phyloP scores from a whole-genome alignment of 1,140 invertebrate species.

The Venturia canescens region DNA sequence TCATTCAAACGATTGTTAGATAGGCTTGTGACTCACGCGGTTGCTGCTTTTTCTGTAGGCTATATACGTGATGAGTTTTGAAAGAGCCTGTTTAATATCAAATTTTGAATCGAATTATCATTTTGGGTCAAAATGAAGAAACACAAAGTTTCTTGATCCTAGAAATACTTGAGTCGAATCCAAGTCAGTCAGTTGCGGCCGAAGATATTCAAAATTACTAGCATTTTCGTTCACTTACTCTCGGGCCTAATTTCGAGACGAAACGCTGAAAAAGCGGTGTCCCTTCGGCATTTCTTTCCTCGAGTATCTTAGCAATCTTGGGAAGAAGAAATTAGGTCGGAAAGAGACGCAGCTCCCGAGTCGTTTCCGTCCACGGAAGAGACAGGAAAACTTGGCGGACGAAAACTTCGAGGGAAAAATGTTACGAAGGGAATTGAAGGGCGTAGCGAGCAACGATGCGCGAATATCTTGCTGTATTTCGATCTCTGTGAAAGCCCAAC shows the following conservation, averaged over 20 bases:
- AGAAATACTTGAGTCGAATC: not conserved
- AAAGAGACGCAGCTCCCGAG: not conserved
- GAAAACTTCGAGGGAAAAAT: not conserved
- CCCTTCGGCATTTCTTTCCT: not conserved
- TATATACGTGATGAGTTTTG: not conserved
- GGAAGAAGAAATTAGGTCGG: not conserved
- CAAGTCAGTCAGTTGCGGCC: not conserved
- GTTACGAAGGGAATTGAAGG: not conserved
- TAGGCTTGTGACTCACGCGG: too few relatives aligned
- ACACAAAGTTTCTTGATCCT: not conserved
- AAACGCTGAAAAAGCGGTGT: not conserved
- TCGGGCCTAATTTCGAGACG: not conserved
- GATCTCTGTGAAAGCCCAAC: not conserved
- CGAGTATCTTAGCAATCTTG: not conserved
- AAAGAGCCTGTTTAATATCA: too few relatives aligned
- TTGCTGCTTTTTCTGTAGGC: too few relatives aligned
- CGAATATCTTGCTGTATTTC: conserved; percentile 56
- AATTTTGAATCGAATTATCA: too few relatives aligned
- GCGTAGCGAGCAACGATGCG: conserved; percentile 58
- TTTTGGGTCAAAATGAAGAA: too few relatives aligned
- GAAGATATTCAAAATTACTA: too few relatives aligned
- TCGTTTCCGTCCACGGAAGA: conserved; percentile 15
- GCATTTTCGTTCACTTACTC: not conserved
- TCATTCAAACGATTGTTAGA: not conserved
- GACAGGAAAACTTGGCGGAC: not conserved